Conservation (phyloP, 2,888 invertebrate species). For the Branchipolynoe longqiensis region DNA sequence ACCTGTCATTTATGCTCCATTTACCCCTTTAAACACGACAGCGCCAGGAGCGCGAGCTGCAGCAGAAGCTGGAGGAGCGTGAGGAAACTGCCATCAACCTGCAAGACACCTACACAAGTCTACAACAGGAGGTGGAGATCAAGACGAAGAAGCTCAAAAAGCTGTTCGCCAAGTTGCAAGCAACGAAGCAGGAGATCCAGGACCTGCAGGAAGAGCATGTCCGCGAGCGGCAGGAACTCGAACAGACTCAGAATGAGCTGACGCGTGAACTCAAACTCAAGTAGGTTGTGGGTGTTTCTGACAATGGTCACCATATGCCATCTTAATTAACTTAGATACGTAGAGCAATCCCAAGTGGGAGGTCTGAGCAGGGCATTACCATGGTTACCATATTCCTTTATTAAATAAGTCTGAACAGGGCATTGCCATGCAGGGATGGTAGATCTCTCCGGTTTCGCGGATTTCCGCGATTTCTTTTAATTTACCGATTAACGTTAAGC, state of each 20-base stretch:
- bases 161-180: constrained; percentile 91
- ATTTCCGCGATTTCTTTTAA: too few relatives aligned
- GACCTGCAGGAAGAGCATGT: constrained; percentile 94
- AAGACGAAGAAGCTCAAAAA: constrained; percentile 96
- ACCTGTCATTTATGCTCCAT: too few relatives aligned
- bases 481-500: too few relatives aligned
- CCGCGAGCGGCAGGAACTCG: constrained; percentile 94
- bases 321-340: too few relatives aligned
- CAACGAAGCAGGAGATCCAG: constrained; percentile 88
- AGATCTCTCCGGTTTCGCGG: too few relatives aligned
- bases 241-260: constrained; percentile 94
- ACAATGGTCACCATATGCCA: too few relatives aligned
- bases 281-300: constrained; percentile 81
- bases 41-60: constrained; percentile 91
- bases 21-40: too few relatives aligned
- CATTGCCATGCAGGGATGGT: too few relatives aligned
- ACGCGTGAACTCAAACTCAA: constrained; percentile 94
- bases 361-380: too few relatives aligned
- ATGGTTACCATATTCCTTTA: too few relatives aligned
- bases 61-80: constrained; percentile 94
- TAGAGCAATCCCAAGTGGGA: too few relatives aligned
- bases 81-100: constrained; percentile 96
- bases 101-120: constrained; percentile 92
- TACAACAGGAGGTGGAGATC: constrained; percentile 98
- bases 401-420: too few relatives aligned